Evolutionary conservation across 37 sponge, comb jelly and placozoan species (phyloP).

Genomic region (Aphrocallistes beatrix): DNA sequence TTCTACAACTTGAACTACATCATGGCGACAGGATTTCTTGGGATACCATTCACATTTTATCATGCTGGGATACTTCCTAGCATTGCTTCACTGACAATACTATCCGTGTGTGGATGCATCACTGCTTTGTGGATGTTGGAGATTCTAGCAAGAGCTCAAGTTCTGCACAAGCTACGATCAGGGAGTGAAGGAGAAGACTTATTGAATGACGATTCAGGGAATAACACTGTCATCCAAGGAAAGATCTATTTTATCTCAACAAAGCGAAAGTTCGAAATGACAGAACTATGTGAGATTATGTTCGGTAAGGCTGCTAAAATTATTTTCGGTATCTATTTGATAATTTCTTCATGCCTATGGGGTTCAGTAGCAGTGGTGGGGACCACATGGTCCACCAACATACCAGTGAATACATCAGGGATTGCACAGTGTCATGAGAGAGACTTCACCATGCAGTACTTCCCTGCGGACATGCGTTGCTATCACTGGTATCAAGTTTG

Average conservation of each 20-base stretch:
- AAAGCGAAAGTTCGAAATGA: constrained; percentile 62
- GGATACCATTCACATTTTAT: not conserved
- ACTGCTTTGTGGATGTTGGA: constrained; percentile 9
- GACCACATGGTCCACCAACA: constrained; percentile 69
- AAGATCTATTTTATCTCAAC: not conserved
- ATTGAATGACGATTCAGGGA: not conserved
- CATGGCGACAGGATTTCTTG: not conserved
- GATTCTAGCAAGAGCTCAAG: not conserved
- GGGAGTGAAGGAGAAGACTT: not conserved
- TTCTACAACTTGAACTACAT: constrained; percentile 14
- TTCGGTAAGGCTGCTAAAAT: constrained; percentile 36
- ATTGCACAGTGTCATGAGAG: constrained; percentile 30
- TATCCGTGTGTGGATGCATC: not conserved
- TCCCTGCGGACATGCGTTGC: constrained; percentile 38
- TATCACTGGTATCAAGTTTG: constrained; percentile 47
- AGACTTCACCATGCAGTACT: constrained; percentile 34
- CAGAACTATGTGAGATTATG: constrained; percentile 56
- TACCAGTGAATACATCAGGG: constrained; percentile 44
- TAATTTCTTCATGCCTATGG: constrained; percentile 51
- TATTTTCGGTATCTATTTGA: constrained; percentile 45
- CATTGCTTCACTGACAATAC: not conserved
- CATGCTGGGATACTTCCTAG: not conserved
- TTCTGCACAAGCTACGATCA: not conserved
- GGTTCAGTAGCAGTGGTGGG: constrained; percentile 63
- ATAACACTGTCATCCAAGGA: too few relatives aligned